Conservation (phyloP, 1,140 invertebrate species). For the Drosophila albomicans region DNA sequence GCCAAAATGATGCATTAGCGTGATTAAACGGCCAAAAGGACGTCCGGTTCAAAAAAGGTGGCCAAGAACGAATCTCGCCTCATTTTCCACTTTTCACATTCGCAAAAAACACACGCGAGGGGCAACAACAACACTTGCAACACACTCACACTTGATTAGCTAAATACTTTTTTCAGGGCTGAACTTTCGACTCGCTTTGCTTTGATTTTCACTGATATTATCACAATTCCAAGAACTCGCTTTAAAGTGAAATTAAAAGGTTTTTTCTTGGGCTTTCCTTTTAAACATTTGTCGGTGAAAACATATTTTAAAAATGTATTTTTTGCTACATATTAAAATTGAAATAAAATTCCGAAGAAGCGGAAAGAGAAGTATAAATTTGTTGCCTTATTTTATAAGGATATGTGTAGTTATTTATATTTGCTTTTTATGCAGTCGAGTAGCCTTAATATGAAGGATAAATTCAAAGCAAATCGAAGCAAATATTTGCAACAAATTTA, state of each 20-base stretch:
- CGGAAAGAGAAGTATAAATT: too few relatives aligned
- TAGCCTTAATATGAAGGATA: too few relatives aligned
- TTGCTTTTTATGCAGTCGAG: too few relatives aligned
- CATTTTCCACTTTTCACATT: constrained; percentile 5
- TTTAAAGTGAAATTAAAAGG: constrained; percentile 1
- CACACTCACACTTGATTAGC: constrained; percentile 1
- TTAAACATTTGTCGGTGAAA: too few relatives aligned
- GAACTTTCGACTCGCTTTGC: neutral
- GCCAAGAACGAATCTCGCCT: neutral
- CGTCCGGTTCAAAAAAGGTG: constrained; percentile 3
- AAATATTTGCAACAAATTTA: too few relatives aligned
- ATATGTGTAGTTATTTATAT: too few relatives aligned
- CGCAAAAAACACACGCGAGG: constrained; percentile 12
- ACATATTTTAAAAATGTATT: too few relatives aligned
- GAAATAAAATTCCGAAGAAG: too few relatives aligned
- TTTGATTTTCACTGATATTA: neutral
- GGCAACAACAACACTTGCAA: neutral
- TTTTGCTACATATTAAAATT: too few relatives aligned
- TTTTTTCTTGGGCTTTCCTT: neutral
- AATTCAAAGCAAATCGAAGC: too few relatives aligned
- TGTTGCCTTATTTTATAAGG: too few relatives aligned
- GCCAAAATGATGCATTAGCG: constrained; percentile 47
- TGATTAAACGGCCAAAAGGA: constrained; percentile 49
- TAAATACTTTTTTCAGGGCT: constrained; percentile 6
- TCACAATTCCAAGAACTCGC: neutral